phyloP scores from a whole-genome alignment of 2,113 vertebrate genomes.

The Grammomys surdaster region DNA sequence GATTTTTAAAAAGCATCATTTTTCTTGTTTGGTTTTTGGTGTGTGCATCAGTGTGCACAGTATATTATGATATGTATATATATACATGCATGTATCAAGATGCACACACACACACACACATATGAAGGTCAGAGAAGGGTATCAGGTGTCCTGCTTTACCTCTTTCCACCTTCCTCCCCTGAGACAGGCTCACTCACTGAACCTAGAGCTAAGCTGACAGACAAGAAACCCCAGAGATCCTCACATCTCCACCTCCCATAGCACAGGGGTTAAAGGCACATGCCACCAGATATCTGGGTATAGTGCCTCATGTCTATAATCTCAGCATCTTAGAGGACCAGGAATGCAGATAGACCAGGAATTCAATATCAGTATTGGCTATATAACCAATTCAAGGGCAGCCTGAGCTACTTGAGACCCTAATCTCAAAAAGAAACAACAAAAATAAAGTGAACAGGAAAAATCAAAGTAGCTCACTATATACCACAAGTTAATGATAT shows the following conservation, averaged over 20 bases:
- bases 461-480: conserved; percentile 14
- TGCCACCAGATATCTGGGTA: background rate
- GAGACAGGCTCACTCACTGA: background rate
- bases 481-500: background rate
- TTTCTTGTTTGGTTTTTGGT: background rate
- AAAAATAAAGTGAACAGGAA: background rate
- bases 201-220: background rate
- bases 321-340: background rate
- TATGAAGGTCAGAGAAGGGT: background rate
- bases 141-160: background rate
- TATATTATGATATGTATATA: background rate
- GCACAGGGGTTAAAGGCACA: background rate
- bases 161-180: background rate
- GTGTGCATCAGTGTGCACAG: background rate
- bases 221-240: background rate
- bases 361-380: background rate
- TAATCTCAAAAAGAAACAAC: background rate
- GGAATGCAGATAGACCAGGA: background rate
- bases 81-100: background rate
- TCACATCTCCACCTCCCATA: background rate
- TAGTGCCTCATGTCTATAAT: background rate
- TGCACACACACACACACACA: background rate
- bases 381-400: background rate
- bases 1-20: conserved; percentile 2
- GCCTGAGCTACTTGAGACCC: background rate